A percentile compares a stretch with the other conserved stretches of the same genome.
Conservation (phyloP, 2,888 invertebrate species). For the Odontothrips loti region DNA sequence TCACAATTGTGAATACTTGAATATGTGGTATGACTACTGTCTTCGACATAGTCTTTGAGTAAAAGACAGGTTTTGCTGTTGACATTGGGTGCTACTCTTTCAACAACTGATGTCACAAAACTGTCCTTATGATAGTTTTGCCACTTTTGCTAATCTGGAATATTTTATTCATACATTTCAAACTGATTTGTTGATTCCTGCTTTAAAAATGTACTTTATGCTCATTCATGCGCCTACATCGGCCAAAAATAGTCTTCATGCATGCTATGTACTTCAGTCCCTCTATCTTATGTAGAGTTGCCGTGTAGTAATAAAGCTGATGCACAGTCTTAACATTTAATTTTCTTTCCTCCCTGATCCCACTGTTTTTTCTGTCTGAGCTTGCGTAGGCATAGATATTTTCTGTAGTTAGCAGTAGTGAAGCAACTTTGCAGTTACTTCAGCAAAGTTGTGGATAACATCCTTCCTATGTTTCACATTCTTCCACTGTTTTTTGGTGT, state of each 20-base stretch:
- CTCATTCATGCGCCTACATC: neutral
- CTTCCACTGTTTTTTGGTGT: too few species aligned
- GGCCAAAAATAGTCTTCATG: neutral
- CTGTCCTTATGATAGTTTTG: neutral
- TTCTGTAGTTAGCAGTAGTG: neutral
- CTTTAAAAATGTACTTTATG: too few species aligned
- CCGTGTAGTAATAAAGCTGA: slow-evolving; percentile 20
- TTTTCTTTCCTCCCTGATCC: neutral
- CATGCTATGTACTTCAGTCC: slow-evolving; percentile 2
- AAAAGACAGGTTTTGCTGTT: neutral
- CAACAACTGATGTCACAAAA: neutral
- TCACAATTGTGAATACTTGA: neutral
- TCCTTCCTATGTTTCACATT: too few species aligned
- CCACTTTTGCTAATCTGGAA: neutral
- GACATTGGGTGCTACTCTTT: neutral
- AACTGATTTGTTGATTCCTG: neutral
- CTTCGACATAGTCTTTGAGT: neutral
- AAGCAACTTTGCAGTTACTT: neutral
- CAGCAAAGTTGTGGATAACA: neutral
- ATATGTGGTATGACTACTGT: neutral
- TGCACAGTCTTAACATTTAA: slow-evolving; percentile 1
- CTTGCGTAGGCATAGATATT: neutral
- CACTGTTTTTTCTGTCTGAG: neutral
- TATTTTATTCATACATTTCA: neutral
- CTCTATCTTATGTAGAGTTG: neutral